Base-by-base conservation (phyloP, 2,888 invertebrate species). In the Ommatoiulus sabulosus region DNA sequence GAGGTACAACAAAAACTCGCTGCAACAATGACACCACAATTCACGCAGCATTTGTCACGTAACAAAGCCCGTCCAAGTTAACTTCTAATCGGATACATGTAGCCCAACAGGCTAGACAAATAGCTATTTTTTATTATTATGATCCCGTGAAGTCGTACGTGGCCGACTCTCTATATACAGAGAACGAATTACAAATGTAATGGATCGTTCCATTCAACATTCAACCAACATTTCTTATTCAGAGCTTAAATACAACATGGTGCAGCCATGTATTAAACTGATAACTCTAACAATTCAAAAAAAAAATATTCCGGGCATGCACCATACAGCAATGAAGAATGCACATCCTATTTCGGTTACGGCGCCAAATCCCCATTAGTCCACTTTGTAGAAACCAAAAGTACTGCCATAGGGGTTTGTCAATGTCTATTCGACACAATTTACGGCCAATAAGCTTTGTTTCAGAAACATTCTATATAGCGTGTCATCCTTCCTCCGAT, bases 371-470 rank as follows among this genome's bases (percentile, higher is more conserved):
- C 72, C 72, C 3, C 72, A 72, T 72, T 72, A 72, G 72, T 72
- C 72, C 20, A 72, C 72, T 24, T 72, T 24, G 24, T 12, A 72
- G 72, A 72, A 72, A 72, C 72, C 24, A 52, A 72, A 72, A 72
- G 80, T 80, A 80, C 80, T 35, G 24, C 80, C 72, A 63, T 72
- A 72, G 35, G 80, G 35, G 10, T 35, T 80, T 35, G 80, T 35
- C 80, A 80, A 35, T 35, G 80, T 35, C 72, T 2, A 3, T 24
- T 72, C 24, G 1, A 5, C 15, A 4, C 80, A 80, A 80, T 80
- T 80, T 80, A 80, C 80, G 80, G 35, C 80, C 80, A 80, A 80
- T 80, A 80, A 80, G 80, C 80, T 80, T 80, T 80, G 80, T 80
- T 80, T 80, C 80, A 35, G 80, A 80, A 35, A 80, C 80, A 80